Evolutionary conservation across 2,888 invertebrate genomes (phyloP).

Genomic region (Disparrhopalites patrizii): DNA sequence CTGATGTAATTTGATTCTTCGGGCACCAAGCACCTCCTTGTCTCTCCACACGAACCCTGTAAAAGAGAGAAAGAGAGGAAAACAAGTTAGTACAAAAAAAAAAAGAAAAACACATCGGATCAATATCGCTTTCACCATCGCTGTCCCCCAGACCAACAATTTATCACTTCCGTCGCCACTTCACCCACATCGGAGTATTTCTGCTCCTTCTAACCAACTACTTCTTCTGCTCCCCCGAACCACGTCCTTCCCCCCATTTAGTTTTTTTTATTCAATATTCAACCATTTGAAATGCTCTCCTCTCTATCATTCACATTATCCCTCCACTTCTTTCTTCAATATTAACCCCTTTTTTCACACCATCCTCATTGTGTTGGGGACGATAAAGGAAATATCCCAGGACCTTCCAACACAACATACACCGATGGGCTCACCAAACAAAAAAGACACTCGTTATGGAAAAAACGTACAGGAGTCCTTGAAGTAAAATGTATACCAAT

Average conservation of each 20-base stretch:
- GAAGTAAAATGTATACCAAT: too few species aligned
- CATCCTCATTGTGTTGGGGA: too few species aligned
- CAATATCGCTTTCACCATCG: constrained; percentile 46
- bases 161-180: constrained; percentile 34
- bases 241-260: neutral
- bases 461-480: too few species aligned
- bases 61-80: constrained; percentile 35
- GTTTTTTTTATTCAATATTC: constrained; percentile 3
- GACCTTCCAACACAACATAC: too few species aligned
- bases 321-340: too few species aligned
- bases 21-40: constrained; percentile 94
- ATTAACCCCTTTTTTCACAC: too few species aligned
- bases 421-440: too few species aligned
- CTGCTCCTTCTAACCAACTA: too few species aligned
- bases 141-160: constrained; percentile 26
- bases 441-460: too few species aligned
- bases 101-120: constrained; percentile 47
- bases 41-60: constrained; percentile 74
- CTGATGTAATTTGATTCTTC: constrained; percentile 70
- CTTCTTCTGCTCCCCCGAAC: neutral
- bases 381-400: too few species aligned
- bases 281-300: neutral
- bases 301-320: too few species aligned
- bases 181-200: constrained; percentile 14
- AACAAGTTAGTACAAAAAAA: too few species aligned